Evolutionary conservation across 2,113 vertebrate species (phyloP), one percentile per base, ranked within the genome.

Genomic region (Rhinoderma darwinii): DNA sequence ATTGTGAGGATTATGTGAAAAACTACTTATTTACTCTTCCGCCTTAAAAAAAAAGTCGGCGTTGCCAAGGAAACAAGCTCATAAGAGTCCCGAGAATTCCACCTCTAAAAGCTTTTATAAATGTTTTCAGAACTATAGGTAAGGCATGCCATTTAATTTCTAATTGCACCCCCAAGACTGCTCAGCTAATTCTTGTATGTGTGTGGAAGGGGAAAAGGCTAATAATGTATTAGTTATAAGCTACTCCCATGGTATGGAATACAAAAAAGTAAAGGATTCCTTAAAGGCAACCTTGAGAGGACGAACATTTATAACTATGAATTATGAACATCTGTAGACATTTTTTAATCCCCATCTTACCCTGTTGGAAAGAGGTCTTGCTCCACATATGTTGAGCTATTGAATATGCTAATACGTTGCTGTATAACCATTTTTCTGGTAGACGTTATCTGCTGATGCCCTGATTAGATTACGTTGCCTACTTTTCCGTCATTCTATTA

Each of bases 1-100:
- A 91, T 88, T 88, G 90, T 50, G 30, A 32, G 83, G 89, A 88
- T 90, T 86, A 84, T 86, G 78, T 89, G 88, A 90, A 90, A 91
- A 91, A 87, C 84, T 89, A 77, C 87, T 90, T 92, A 90, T 90
- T 91, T 91, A 91, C 88, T 89, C 89, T 89, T 79, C 83, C 90
- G 50, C 87, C 89, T 88, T n/a, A n/a, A 86, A 86, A 79, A 91
- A 91, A 90, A 93, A 91, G 88, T 80, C 39, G 37, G 22, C 77
- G 91, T 91, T 90, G 83, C 89, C 88, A 91, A 90, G 88, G 88
- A 88, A 90, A 91, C 91, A 78, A 79, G n/a, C 83, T 32, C 50
- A 76, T 78, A 86, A 88, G 73, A 86, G 85, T 61, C 78, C 50
- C 22, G 66, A 66, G 86, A 54, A 77, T 90, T 88, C 86, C 11